Evolutionary conservation across 2,888 invertebrate species (phyloP), one percentile per base, ranked within the genome.

Genomic region (Agonopterix arenella): DNA sequence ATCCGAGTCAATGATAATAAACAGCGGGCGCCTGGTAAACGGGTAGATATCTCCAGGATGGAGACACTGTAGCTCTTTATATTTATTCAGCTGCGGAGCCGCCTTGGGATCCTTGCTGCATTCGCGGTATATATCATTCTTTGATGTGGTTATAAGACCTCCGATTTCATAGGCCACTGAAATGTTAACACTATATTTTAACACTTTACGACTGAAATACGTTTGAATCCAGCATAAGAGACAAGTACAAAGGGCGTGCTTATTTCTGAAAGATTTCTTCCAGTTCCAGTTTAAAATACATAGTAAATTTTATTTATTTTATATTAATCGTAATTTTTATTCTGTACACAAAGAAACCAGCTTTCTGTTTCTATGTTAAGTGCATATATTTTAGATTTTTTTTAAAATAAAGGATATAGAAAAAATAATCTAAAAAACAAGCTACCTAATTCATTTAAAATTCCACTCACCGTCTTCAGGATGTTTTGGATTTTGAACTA

Each of bases 31-130:
- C 64, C 98, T 92, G 11, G 97, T 97, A 88, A 96, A 98, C 1
- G 98, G 96, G 78, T 95, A 95, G 56, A 98, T 85, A 82, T 98
- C 98, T 54, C 97, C 98, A 36, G 98, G 98, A 80, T 98, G 96
- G 58, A 98, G 90, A 76, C 95, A 94, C 75, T 94, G 93, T 45
- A 91, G 91, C 71, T 95, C 94, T 75, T 93, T 95, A 57, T 57
- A 51, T 46, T 71, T 76, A 0, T 60, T 18, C 2, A 51, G 8
- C 0, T 50, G 5, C 0, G 59, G 48, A 0, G 56, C 43, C 8
- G 48, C n/a, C 8, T 70, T 70, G 5, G 53, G 18, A 1, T 77
- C 76, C 44, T 68, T 71, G 48, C 70, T 78, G 54, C 79, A 84
- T 59, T 66, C 80, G 4, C 70, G 59, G 53, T 92, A 91, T 47